These are phyloP conservation scores for Camptogramma bilineatum DNA, from an alignment of 2,888 invertebrate species.

Conservation along the genomic window DNA sequence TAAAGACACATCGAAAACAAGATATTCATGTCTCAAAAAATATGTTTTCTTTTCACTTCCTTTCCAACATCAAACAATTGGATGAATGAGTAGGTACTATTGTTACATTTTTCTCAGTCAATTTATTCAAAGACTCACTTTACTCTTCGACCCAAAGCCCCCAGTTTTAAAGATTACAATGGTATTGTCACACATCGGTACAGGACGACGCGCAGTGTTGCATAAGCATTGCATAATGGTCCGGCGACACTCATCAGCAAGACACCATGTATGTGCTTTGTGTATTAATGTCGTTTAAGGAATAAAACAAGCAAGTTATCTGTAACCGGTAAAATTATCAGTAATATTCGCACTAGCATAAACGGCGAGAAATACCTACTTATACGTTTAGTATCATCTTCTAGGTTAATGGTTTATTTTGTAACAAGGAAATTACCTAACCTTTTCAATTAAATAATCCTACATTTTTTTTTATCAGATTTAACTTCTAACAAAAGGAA, in stretches of 20 bases:
- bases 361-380: too few species aligned
- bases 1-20: too few species aligned
- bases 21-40: too few species aligned
- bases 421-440: not conserved
- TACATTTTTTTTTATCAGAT: too few species aligned
- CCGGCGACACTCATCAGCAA: conserved; percentile 22
- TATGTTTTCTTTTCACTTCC: too few species aligned
- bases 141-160: conserved; percentile 20
- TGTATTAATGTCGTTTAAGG: not conserved
- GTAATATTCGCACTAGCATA: not conserved
- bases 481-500: too few species aligned
- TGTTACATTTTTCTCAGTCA: not conserved
- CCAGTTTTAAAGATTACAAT: conserved; percentile 22
- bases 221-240: conserved; percentile 32
- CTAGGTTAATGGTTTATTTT: not conserved
- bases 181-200: conserved; percentile 14
- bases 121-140: conserved; percentile 15
- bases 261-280: conserved; percentile 7
- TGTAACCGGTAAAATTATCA: too few species aligned
- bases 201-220: conserved; percentile 19
- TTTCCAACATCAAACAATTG: not conserved
- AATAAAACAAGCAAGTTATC: too few species aligned
- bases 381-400: too few species aligned
- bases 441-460: too few species aligned
- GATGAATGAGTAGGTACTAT: not conserved